phyloP scores from a whole-genome alignment of 2,888 invertebrate genomes.

The Mythimna ferrago region DNA sequence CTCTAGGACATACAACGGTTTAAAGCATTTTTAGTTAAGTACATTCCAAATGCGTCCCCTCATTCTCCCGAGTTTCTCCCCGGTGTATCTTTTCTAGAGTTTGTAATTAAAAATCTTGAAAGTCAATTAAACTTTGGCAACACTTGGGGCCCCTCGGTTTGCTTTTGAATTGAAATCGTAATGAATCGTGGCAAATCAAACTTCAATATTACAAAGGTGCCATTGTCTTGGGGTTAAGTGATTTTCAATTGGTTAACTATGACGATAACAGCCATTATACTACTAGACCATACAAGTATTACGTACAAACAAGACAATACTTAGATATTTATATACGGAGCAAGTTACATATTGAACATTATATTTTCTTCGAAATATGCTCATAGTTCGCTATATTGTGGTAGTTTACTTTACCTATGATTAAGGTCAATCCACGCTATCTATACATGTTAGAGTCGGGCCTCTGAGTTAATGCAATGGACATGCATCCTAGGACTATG shows the following conservation, averaged over 20 bases:
- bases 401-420: too few relatives aligned
- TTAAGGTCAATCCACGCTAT: too few relatives aligned
- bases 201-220: slow-evolving; percentile 69
- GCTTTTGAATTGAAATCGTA: slow-evolving; percentile 76
- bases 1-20: neutral
- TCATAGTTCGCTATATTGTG: too few relatives aligned
- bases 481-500: too few relatives aligned
- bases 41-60: slow-evolving; percentile 49
- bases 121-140: slow-evolving; percentile 86
- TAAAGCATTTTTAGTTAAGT: slow-evolving; percentile 1
- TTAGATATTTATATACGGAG: too few relatives aligned
- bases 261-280: neutral
- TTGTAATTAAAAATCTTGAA: slow-evolving; percentile 88
- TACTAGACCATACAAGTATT: neutral
- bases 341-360: neutral
- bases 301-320: neutral
- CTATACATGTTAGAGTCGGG: too few relatives aligned
- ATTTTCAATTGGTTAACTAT: slow-evolving; percentile 42
- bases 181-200: slow-evolving; percentile 81
- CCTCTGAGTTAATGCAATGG: too few relatives aligned
- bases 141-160: slow-evolving; percentile 67
- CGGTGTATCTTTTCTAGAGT: slow-evolving; percentile 79
- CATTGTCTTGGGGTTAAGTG: slow-evolving; percentile 49
- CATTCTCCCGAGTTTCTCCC: slow-evolving; percentile 48
- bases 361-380: neutral